Percentiles rank a stretch among this genome's conserved stretches.
These are phyloP conservation scores for Hyperoplus lanceolatus DNA, from an alignment of 2,797 vertebrate genomes.

Conservation along the genomic window DNA sequence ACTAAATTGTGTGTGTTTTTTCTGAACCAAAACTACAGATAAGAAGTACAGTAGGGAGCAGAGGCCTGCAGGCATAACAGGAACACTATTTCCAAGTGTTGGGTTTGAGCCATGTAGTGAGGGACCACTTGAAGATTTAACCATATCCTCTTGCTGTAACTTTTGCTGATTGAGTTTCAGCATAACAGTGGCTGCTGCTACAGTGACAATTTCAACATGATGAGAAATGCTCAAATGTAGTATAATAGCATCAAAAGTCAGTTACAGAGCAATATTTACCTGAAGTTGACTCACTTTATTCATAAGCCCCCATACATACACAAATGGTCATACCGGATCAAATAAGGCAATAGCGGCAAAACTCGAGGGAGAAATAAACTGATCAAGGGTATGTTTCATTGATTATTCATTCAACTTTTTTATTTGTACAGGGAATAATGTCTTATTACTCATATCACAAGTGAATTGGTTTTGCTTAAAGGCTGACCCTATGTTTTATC, in stretches of 20 bases:
- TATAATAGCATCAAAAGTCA: not conserved
- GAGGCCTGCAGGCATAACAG: conserved; percentile 15
- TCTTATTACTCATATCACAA: not conserved
- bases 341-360: not conserved
- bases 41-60: conserved; percentile 1
- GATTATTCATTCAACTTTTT: not conserved
- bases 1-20: not conserved
- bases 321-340: not conserved
- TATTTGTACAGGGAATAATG: not conserved
- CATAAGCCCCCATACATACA: not conserved
- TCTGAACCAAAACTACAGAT: conserved; percentile 4
- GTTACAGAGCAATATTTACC: not conserved
- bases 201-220: not conserved
- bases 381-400: not conserved
- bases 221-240: not conserved
- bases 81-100: conserved; percentile 3
- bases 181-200: not conserved
- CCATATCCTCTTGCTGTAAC: not conserved
- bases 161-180: not conserved
- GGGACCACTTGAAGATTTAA: conserved; percentile 11
- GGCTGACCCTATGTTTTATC: not conserved
- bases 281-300: not conserved
- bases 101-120: not conserved
- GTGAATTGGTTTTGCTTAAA: not conserved
- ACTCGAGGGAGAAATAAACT: not conserved